Conservation (phyloP, 2,113 vertebrate genomes). For the Dicentrarchus labrax region DNA sequence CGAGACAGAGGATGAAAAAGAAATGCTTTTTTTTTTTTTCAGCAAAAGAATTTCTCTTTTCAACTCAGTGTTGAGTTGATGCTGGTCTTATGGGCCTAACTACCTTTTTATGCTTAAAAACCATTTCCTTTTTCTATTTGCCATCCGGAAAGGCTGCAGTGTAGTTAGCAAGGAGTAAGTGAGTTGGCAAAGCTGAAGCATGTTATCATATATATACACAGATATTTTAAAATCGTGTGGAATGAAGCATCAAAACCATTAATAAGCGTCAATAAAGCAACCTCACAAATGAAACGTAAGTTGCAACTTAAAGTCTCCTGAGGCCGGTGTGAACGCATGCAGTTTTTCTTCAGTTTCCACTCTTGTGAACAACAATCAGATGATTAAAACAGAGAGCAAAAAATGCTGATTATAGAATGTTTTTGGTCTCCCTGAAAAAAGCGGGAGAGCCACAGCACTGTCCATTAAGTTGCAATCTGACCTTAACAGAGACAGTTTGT, state of each 20-base stretch:
- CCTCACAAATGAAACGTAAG: constrained; percentile 29
- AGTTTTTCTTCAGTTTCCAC: constrained; percentile 3
- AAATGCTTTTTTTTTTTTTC: neutral
- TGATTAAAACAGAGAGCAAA: constrained; percentile 37
- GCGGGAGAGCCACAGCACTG: constrained; percentile 27
- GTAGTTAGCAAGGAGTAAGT: constrained; percentile 42
- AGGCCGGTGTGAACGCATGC: constrained; percentile 34
- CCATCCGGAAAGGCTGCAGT: constrained; percentile 44
- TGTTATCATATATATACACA: constrained; percentile 62
- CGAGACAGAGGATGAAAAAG: constrained; percentile 30
- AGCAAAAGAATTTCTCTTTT: constrained; percentile 16
- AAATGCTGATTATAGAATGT: constrained; percentile 21
- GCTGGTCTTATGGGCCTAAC: constrained; percentile 22
- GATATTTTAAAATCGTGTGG: constrained; percentile 37
- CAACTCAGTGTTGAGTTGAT: constrained; percentile 11
- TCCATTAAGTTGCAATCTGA: constrained; percentile 30
- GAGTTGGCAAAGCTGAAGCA: constrained; percentile 59
- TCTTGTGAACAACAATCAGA: constrained; percentile 24
- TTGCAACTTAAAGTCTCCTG: constrained; percentile 40
- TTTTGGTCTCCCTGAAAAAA: constrained; percentile 27
- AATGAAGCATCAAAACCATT: constrained; percentile 42
- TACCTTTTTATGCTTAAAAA: constrained; percentile 2
- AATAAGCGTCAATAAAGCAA: constrained; percentile 42
- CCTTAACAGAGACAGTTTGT: constrained; percentile 59
- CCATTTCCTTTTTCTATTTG: constrained; percentile 31